Percentiles rank a stretch among this genome's conserved stretches.
These are phyloP conservation scores for Sinocyclocheilus grahami DNA, from an alignment of 2,113 vertebrate species.

Conservation along the genomic window DNA sequence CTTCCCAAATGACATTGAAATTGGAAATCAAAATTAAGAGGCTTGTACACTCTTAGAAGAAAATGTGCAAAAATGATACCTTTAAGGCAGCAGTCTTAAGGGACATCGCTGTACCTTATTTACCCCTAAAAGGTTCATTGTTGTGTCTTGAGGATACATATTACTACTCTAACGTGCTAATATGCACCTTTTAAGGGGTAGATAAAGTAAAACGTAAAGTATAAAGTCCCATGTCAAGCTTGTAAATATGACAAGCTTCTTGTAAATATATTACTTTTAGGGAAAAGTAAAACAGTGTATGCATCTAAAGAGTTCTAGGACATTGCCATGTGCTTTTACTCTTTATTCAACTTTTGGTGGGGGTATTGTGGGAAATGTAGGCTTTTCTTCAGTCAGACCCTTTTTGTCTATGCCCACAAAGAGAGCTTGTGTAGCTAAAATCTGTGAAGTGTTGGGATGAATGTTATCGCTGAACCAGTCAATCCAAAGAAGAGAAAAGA, in stretches of 20 bases:
- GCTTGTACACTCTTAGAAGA: background rate
- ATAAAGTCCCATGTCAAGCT: too few relatives aligned
- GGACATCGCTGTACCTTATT: background rate
- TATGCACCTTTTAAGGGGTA: background rate
- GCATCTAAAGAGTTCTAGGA: background rate
- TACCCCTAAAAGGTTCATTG: background rate
- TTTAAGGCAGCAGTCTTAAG: background rate
- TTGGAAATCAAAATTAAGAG: background rate
- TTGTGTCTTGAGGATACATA: background rate
- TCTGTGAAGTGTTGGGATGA: constrained; percentile 49
- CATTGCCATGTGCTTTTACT: background rate
- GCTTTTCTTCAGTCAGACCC: background rate
- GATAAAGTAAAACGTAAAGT: too few relatives aligned
- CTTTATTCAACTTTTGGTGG: constrained; percentile 5
- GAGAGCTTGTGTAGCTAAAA: constrained; percentile 42
- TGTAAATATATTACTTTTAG: too few relatives aligned
- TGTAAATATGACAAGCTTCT: too few relatives aligned
- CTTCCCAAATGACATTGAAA: background rate
- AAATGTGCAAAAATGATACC: background rate
- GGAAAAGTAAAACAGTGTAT: background rate
- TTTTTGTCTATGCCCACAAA: constrained; percentile 45
- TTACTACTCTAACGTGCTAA: background rate
- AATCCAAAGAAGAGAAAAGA: constrained; percentile 47
- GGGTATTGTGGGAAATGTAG: constrained; percentile 48
- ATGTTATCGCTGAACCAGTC: constrained; percentile 51